Percentiles rank a stretch among this genome's conserved stretches.
These are phyloP conservation scores for Poeciliopsis turrubarensis DNA, from an alignment of 2,113 vertebrate species.

Conservation along the genomic window DNA sequence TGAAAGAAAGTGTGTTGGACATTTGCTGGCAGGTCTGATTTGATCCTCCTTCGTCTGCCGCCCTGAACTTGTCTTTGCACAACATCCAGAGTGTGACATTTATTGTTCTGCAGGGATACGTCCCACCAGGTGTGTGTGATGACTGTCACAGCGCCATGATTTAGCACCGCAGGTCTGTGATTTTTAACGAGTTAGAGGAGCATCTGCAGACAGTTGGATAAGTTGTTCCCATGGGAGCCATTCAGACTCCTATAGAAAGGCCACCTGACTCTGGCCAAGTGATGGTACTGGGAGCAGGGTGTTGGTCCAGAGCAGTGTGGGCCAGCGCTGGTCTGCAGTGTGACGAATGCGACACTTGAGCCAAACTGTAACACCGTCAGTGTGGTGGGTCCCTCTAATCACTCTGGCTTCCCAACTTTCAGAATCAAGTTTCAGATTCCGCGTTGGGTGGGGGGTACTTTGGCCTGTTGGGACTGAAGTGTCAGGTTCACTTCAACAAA, in stretches of 20 bases:
- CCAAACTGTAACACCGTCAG: slow-evolving; percentile 75
- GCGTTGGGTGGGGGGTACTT: slow-evolving; percentile 46
- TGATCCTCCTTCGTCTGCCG: slow-evolving; percentile 31
- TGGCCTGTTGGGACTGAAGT: slow-evolving; percentile 52
- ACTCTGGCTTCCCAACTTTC: slow-evolving; percentile 64
- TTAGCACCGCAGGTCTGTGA: slow-evolving; percentile 53
- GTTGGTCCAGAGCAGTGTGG: slow-evolving; percentile 30
- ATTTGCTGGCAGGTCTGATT: slow-evolving; percentile 29
- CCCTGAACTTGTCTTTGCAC: slow-evolving; percentile 24
- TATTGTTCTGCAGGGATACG: slow-evolving; percentile 67
- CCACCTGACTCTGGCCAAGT: slow-evolving; percentile 48
- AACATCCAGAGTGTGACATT: slow-evolving; percentile 58
- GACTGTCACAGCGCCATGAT: slow-evolving; percentile 66
- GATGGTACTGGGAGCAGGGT: slow-evolving; percentile 31
- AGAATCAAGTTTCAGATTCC: slow-evolving; percentile 73
- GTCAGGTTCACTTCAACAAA: slow-evolving; percentile 69
- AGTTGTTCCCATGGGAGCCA: slow-evolving; percentile 67
- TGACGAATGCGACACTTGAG: slow-evolving; percentile 81
- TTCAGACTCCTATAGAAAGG: slow-evolving; percentile 43
- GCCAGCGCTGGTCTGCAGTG: slow-evolving; percentile 38
- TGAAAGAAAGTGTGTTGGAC: slow-evolving; percentile 17
- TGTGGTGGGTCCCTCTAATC: slow-evolving; percentile 70
- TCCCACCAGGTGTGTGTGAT: slow-evolving; percentile 70
- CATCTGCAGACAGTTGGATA: slow-evolving; percentile 51
- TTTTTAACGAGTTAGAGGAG: slow-evolving; percentile 71